Conservation (phyloP, 2,797 vertebrate genomes). For the Mormyrops boulengeri region DNA sequence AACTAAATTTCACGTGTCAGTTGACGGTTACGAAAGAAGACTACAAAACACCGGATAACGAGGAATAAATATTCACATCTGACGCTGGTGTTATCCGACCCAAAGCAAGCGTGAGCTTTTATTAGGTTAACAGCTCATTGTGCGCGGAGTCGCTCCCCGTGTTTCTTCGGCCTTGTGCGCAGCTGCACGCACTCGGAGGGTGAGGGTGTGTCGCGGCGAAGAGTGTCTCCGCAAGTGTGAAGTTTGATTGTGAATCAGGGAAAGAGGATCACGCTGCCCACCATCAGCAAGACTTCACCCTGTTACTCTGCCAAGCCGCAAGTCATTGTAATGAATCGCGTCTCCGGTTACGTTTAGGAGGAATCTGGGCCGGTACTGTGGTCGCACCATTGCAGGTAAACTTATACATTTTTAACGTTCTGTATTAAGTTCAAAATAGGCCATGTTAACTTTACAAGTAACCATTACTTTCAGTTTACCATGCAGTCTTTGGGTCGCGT, state of each 20-base stretch:
- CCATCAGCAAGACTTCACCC: neutral
- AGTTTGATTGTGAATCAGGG: neutral
- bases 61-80: neutral
- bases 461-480: neutral
- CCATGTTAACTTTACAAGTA: neutral
- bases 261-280: neutral
- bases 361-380: neutral
- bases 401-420: neutral
- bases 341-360: neutral
- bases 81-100: neutral
- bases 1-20: neutral
- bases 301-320: neutral
- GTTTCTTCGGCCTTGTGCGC: constrained; percentile 6
- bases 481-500: neutral
- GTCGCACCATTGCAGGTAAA: neutral
- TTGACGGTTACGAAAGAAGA: neutral
- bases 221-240: neutral
- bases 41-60: neutral
- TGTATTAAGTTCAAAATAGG: neutral
- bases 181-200: neutral
- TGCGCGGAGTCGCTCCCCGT: neutral
- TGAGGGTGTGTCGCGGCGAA: neutral
- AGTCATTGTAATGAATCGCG: neutral
- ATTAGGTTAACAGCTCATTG: neutral
- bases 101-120: neutral